Evolutionary conservation across 2,797 vertebrate species (phyloP).

Genomic region (Anableps anableps): DNA sequence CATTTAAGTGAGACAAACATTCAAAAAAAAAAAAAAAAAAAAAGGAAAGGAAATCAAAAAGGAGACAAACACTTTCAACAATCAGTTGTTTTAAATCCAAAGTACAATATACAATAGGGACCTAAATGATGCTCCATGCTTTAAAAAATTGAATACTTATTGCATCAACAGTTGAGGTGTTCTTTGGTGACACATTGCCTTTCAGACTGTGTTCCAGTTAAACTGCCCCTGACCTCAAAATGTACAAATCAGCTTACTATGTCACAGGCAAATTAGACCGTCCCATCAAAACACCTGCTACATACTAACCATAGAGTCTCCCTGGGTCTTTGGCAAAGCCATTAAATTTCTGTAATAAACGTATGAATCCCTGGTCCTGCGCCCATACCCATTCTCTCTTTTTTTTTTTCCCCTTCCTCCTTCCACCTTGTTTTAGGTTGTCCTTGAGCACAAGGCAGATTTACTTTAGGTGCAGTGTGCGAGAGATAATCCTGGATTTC

Average conservation of each 20-base stretch:
- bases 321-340: not conserved
- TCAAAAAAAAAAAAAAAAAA: too few relatives aligned
- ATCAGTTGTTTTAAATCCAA: not conserved
- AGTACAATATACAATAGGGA: not conserved
- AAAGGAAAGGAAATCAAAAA: too few relatives aligned
- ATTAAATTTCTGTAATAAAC: conserved; percentile 12
- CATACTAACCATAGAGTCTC: conserved; percentile 13
- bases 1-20: too few relatives aligned
- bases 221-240: conserved; percentile 14
- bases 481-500: conserved; percentile 17
- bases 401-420: not conserved
- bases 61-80: too few relatives aligned
- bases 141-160: not conserved
- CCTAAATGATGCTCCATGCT: not conserved
- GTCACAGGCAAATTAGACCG: conserved; percentile 11
- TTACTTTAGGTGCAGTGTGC: conserved; percentile 16
- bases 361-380: conserved; percentile 25
- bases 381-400: conserved; percentile 7
- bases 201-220: not conserved
- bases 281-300: conserved; percentile 7
- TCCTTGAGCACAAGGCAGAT: conserved; percentile 28
- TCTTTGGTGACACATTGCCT: not conserved
- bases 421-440: conserved; percentile 8
- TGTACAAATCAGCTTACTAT: not conserved
- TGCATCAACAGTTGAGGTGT: not conserved